These are phyloP conservation scores for Drosophila dives DNA, from an alignment of 2,888 invertebrate species.

Conservation along the genomic window DNA sequence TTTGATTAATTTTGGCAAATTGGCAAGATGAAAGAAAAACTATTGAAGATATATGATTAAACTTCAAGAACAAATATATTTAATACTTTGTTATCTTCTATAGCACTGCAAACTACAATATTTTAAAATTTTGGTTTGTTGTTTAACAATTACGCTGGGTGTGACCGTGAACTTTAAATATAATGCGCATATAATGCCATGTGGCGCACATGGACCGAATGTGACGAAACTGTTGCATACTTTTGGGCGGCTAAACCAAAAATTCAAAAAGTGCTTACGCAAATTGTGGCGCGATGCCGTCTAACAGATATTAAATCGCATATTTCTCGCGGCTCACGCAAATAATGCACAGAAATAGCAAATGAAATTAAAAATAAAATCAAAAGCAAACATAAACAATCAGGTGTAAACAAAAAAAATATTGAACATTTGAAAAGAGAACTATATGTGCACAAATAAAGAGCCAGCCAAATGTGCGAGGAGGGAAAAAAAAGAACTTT, in stretches of 20 bases:
- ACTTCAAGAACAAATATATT: not conserved
- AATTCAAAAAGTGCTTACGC: slow-evolving; percentile 19
- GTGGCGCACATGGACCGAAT: not conserved
- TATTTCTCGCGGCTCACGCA: slow-evolving; percentile 22
- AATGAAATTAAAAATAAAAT: slow-evolving; percentile 31
- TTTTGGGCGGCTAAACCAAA: slow-evolving; percentile 46
- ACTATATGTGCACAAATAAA: slow-evolving; percentile 18
- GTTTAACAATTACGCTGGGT: slow-evolving; percentile 25
- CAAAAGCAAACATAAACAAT: slow-evolving; percentile 53
- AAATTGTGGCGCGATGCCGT: slow-evolving; percentile 19
- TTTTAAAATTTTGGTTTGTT: slow-evolving; percentile 7
- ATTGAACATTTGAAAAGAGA: slow-evolving; percentile 1
- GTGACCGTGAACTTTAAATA: slow-evolving; percentile 54
- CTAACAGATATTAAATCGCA: slow-evolving; percentile 39
- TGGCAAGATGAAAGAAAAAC: not conserved
- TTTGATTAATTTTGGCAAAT: not conserved
- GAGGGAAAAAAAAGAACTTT: slow-evolving; percentile 24
- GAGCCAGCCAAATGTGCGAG: slow-evolving; percentile 13
- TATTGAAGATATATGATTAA: not conserved
- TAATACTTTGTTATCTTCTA: slow-evolving; percentile 1
- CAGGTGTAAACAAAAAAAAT: slow-evolving; percentile 45
- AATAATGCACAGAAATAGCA: slow-evolving; percentile 27
- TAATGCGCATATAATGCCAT: slow-evolving; percentile 19
- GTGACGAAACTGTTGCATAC: slow-evolving; percentile 48
- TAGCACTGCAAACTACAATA: not conserved